These are phyloP conservation scores for Lutjanus campechanus DNA, from an alignment of 2,797 vertebrate genomes.

Conservation along the genomic window DNA sequence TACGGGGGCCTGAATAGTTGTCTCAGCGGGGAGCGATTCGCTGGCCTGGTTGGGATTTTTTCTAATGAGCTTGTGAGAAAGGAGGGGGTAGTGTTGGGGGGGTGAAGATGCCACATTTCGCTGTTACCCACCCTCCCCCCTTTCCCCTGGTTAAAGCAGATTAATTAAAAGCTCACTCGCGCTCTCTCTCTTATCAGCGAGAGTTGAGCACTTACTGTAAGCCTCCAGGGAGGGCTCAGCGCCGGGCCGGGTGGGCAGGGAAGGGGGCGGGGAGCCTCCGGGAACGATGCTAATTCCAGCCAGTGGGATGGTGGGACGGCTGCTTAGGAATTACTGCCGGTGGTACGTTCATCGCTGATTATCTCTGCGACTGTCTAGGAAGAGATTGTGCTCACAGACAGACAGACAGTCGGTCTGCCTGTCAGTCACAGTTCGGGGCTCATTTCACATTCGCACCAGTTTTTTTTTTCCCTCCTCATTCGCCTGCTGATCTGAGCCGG, in stretches of 20 bases:
- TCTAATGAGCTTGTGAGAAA: conserved; percentile 65
- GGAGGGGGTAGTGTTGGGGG: conserved; percentile 4
- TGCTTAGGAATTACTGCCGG: conserved; percentile 58
- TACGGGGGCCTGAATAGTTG: conserved; percentile 30
- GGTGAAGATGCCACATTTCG: conserved; percentile 56
- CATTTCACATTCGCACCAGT: conserved; percentile 24
- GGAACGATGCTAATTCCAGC: conserved; percentile 75
- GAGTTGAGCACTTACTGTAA: conserved; percentile 79
- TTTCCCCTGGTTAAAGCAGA: conserved; percentile 70
- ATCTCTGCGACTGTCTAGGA: conserved; percentile 52
- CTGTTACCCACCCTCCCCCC: conserved; percentile 16
- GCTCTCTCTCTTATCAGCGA: conserved; percentile 72
- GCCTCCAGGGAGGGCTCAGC: conserved; percentile 62
- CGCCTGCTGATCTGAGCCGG: conserved; percentile 17
- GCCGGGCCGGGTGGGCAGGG: conserved; percentile 52
- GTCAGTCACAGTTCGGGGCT: conserved; percentile 52
- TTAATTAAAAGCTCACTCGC: conserved; percentile 81
- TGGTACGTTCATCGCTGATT: conserved; percentile 51
- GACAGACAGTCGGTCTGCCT: conserved; percentile 12
- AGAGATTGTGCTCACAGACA: conserved; percentile 41
- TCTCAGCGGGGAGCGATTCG: conserved; percentile 39
- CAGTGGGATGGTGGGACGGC: conserved; percentile 42
- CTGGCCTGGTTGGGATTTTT: conserved; percentile 58
- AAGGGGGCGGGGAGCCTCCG: conserved; percentile 50
- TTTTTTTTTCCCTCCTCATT: not conserved